A percentile compares a stretch with the other conserved stretches of the same genome.
These are phyloP conservation scores for Hemibagrus wyckioides DNA, from an alignment of 2,113 vertebrate genomes.

Conservation along the genomic window DNA sequence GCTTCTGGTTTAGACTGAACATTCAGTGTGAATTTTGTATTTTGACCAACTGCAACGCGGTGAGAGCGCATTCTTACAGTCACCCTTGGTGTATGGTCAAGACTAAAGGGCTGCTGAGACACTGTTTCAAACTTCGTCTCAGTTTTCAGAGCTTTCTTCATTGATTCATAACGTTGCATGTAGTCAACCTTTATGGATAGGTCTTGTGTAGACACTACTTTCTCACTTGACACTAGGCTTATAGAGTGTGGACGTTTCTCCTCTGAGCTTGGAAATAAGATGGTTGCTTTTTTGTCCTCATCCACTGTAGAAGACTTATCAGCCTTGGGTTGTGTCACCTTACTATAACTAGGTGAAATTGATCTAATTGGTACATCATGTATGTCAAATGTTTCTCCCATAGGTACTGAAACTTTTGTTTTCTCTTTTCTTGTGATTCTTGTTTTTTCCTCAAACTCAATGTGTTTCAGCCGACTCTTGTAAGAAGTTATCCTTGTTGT, in stretches of 20 bases:
- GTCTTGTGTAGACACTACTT: conserved; percentile 81
- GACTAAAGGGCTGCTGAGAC: conserved; percentile 89
- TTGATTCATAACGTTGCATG: conserved; percentile 91
- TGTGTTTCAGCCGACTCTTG: conserved; percentile 84
- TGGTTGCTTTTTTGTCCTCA: conserved; percentile 63
- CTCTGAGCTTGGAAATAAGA: conserved; percentile 78
- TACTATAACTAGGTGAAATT: conserved; percentile 82
- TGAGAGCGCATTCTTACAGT: conserved; percentile 96
- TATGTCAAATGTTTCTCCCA: conserved; percentile 70
- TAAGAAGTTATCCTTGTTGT: conserved; percentile 83
- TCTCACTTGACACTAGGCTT: conserved; percentile 77
- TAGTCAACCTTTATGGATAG: conserved; percentile 87
- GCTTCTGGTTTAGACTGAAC: conserved; percentile 91
- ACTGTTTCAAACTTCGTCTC: conserved; percentile 88
- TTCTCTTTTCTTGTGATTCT: conserved; percentile 77
- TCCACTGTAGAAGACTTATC: conserved; percentile 75
- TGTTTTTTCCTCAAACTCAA: conserved; percentile 87
- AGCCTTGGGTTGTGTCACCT: conserved; percentile 81
- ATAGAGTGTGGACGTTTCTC: conserved; percentile 79
- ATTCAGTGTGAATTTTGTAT: conserved; percentile 89
- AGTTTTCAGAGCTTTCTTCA: conserved; percentile 90
- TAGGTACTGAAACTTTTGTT: conserved; percentile 70
- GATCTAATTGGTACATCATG: conserved; percentile 77
- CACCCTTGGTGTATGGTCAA: conserved; percentile 90
- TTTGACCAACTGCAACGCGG: conserved; percentile 82